Base-by-base conservation (phyloP, 2,113 vertebrate genomes). In the Saguinus midas region DNA sequence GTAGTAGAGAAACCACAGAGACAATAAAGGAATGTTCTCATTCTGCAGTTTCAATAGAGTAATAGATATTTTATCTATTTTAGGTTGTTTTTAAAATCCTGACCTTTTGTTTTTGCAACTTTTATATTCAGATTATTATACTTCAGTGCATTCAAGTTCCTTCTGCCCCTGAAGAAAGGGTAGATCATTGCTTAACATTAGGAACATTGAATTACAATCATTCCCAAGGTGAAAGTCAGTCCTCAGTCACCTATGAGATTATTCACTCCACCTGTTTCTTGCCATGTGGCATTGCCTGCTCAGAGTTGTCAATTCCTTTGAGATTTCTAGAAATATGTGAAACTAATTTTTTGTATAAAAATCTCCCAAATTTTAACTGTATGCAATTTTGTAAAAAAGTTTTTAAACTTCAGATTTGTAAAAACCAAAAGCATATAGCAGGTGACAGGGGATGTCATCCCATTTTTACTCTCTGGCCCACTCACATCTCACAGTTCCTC, bases 241-340 rank as follows among this genome's bases (percentile, higher is more conserved):
- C n/a, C 45, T 92, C 10, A n/a, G n/a, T 82, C 13, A 66, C 8
- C 81, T 45, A 72, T 21, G 37, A 70, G 20, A 43, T 79, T 61
- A 14, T 78, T 94, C 6, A 29, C 45, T 79, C 7, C 10, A 81
- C 0, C 12, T 73, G 4, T 58, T 50, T 84, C 50, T 92, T 91
- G 45, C 68, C 66, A 83, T 89, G 32, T 96, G 43, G 27, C 87
- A 87, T 95, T 73, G n/a, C 43, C 35, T 91, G 29, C 32, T 96
- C 40, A 52, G 40, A 45, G n/a, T 81, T 90, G 11, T 55, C 17
- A 58, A 0, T 79, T 95, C 11, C 68, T 79, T 43, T 79, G 66
- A 58, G 78, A 91, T 96, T 94, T 93, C 20, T n/a, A 87, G 72
- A 96, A 52, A 82, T 87, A 93, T 5, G 2, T 11, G 21, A 93